phyloP scores from a whole-genome alignment of 2,888 invertebrate genomes.

The Esperia sulphurella region DNA sequence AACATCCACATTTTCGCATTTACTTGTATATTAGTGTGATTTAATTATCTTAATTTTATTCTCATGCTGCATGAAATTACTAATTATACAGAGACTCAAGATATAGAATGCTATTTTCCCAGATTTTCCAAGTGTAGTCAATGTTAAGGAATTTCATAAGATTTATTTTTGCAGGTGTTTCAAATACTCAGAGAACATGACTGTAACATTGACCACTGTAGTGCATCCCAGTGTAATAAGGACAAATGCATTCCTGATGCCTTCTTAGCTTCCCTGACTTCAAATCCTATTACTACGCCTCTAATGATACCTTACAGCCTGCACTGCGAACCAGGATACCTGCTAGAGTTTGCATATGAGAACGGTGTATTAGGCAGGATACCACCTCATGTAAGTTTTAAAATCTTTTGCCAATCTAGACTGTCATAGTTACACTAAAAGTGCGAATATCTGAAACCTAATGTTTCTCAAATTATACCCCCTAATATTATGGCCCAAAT shows the following conservation, averaged over 20 bases:
- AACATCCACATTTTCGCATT: too few relatives aligned
- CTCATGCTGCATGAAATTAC: too few relatives aligned
- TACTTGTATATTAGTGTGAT: too few relatives aligned
- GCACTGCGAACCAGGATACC: constrained; percentile 53
- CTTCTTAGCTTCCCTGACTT: constrained; percentile 52
- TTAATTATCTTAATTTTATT: too few relatives aligned
- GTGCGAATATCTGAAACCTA: too few relatives aligned
- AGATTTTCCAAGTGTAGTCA: too few relatives aligned
- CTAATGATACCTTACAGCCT: constrained; percentile 59
- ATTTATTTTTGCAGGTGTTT: constrained; percentile 52
- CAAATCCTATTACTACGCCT: constrained; percentile 44
- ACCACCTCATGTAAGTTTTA: constrained; percentile 44
- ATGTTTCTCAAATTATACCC: too few relatives aligned
- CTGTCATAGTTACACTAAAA: too few relatives aligned
- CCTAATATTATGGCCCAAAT: too few relatives aligned
- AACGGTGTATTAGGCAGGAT: constrained; percentile 42
- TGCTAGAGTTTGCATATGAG: constrained; percentile 41
- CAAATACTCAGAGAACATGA: constrained; percentile 56
- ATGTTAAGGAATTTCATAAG: too few relatives aligned
- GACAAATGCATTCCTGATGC: constrained; percentile 55
- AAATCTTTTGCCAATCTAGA: not conserved
- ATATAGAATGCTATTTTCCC: too few relatives aligned
- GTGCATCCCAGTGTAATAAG: constrained; percentile 21
- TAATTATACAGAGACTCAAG: too few relatives aligned
- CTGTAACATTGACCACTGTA: constrained; percentile 66